Evolutionary conservation across 2,113 vertebrate species (phyloP).

Genomic region (Machaerirhynchus nigripectus): DNA sequence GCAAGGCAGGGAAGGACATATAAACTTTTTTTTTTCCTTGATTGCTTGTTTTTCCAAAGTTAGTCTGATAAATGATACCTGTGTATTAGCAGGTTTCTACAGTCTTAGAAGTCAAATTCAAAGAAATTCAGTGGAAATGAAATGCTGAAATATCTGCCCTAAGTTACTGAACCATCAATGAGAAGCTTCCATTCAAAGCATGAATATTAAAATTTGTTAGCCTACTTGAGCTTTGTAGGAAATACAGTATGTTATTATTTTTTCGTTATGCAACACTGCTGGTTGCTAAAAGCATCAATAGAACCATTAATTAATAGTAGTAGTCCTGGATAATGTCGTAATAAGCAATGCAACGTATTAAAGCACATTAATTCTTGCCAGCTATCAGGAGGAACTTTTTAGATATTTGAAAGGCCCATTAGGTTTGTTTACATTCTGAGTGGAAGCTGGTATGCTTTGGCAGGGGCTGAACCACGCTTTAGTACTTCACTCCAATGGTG

Average conservation of each 20-base stretch:
- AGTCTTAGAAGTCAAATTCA: not conserved
- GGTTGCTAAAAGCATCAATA: not conserved
- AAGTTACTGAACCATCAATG: not conserved
- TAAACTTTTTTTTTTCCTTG: not conserved
- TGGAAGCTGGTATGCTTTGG: constrained; percentile 34
- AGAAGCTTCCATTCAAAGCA: not conserved
- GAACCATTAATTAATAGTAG: constrained; percentile 48
- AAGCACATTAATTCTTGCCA: constrained; percentile 23
- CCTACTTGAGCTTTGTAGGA: not conserved
- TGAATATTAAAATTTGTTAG: not conserved
- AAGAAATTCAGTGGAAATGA: not conserved
- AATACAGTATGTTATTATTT: not conserved
- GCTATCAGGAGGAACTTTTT: constrained; percentile 32
- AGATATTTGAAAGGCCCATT: constrained; percentile 31
- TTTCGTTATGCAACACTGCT: not conserved
- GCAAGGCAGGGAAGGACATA: not conserved
- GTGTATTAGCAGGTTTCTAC: not conserved
- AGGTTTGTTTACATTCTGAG: constrained; percentile 32
- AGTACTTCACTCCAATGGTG: constrained; percentile 24
- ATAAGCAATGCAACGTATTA: constrained; percentile 6
- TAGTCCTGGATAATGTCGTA: constrained; percentile 29
- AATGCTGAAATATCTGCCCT: not conserved
- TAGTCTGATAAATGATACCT: not conserved
- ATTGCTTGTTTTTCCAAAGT: not conserved
- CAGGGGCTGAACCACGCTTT: not conserved